Evolutionary conservation across 2,113 vertebrate genomes (phyloP), one percentile per base, ranked within the genome.

Genomic region (Tursiops truncatus): DNA sequence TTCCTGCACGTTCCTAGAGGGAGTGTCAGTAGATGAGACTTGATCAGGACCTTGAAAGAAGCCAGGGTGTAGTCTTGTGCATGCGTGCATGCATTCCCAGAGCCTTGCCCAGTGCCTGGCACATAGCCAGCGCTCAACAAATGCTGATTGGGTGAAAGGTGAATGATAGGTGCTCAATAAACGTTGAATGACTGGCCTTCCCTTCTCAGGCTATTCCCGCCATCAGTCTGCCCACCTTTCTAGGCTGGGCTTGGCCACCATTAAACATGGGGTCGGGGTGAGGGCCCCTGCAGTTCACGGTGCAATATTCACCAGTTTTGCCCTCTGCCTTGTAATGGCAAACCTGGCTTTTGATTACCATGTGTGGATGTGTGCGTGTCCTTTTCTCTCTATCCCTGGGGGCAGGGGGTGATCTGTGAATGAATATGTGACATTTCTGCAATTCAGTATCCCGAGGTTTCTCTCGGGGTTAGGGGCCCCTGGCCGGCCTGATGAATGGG

Each of bases 231-330:
- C 81, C 73, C 84, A 67, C 80, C 53, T 85, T 28, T 50, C 36
- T 47, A 33, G 79, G 92, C 79, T 8, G 74, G 91, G 79, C 67
- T 50, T 58, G 71, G 76, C 91, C 95, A 58, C 96, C 91, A 50
- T 67, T 62, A 85, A 74, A 63, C 53, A 36, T 1, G 3, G 74
- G 84, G 63, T 79, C 67, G 67, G 96, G 76, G 15, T 12, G 31
- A 79, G 81, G 74, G 60, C 92, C 96, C 95, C 96, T 85, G 36
- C 44, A 53, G 79, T 44, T 87, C 95, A 83, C 8, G 90, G 97
- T 94, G 94, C 96, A 96, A 89, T 97, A 89, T 90, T 96, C 84
- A 82, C 92, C 95, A 95, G 97, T 95, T 95, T 97, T 97, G 96
- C 96, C 94, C 84, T 95, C 89, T 87, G 93, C 92, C 82, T 82